A percentile compares a stretch with the other conserved stretches of the same genome.
phyloP scores from a whole-genome alignment of 2,113 vertebrate species.

The Machaerirhynchus nigripectus region DNA sequence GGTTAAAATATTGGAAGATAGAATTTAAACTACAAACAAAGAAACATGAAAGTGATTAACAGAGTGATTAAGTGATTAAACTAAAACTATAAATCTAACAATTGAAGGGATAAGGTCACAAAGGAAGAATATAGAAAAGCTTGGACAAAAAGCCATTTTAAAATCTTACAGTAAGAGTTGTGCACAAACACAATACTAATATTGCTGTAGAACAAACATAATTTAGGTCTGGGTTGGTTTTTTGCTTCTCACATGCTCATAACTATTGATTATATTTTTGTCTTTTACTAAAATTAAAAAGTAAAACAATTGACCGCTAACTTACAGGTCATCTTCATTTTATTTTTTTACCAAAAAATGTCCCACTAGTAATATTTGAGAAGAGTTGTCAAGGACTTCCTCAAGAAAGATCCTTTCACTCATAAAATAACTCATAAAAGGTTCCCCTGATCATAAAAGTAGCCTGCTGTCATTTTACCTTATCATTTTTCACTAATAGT shows the following conservation, averaged over 20 bases:
- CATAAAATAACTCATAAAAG: background rate
- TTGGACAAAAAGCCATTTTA: background rate
- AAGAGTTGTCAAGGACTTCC: background rate
- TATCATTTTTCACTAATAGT: background rate
- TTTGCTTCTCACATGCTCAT: background rate
- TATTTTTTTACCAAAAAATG: background rate
- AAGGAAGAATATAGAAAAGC: background rate
- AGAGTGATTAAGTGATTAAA: background rate
- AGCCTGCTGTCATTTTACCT: background rate
- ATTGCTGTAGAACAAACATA: background rate
- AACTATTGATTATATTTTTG: background rate
- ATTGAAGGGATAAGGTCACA: background rate
- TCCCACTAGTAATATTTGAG: background rate
- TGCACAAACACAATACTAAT: background rate
- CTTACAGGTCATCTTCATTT: background rate
- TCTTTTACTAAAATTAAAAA: background rate
- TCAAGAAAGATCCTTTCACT: background rate
- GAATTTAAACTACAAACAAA: background rate
- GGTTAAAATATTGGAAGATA: background rate
- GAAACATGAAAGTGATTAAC: background rate
- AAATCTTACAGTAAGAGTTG: background rate
- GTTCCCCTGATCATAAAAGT: too few species aligned
- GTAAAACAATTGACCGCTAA: background rate
- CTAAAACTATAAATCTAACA: background rate
- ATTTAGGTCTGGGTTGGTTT: background rate